phyloP scores from a whole-genome alignment of 2,797 vertebrate genomes.

The Typhlichthys eigenmanni region DNA sequence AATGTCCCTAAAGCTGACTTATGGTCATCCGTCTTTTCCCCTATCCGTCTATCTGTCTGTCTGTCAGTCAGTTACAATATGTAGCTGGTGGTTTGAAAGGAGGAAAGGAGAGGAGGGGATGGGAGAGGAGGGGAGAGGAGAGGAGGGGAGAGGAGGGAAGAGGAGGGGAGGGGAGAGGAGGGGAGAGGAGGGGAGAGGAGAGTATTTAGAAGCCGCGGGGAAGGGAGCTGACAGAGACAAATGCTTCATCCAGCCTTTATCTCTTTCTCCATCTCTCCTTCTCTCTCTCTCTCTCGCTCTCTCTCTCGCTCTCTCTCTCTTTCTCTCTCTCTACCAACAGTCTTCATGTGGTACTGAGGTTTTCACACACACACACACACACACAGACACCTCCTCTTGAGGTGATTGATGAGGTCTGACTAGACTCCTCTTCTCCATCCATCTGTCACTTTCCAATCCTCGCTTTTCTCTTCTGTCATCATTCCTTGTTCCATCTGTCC shows the following conservation, averaged over 20 bases:
- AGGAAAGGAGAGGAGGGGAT: background rate
- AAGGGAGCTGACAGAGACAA: too few species aligned
- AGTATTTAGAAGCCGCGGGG: too few species aligned
- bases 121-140: slow-evolving; percentile 13
- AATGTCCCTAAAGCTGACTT: background rate
- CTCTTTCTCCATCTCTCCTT: background rate
- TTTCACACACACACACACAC: slow-evolving; percentile 1
- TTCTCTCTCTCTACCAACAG: background rate
- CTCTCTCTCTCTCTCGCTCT: background rate
- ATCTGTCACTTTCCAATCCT: background rate
- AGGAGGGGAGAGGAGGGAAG: slow-evolving; percentile 18
- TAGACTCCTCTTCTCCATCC: background rate
- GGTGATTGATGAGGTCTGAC: slow-evolving; percentile 2
- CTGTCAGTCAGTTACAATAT: too few species aligned
- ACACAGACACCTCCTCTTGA: background rate
- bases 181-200: slow-evolving; percentile 19
- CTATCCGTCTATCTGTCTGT: too few species aligned
- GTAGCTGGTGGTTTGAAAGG: too few species aligned
- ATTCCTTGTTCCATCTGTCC: background rate
- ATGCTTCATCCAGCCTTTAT: background rate
- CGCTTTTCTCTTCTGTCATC: background rate
- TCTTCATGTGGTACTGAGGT: background rate
- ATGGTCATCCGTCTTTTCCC: too few species aligned
- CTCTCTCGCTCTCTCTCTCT: background rate
- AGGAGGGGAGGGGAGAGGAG: slow-evolving; percentile 14